Evolutionary conservation across 1,140 invertebrate species (phyloP).

Genomic region (Pseudachorutes palmiensis): DNA sequence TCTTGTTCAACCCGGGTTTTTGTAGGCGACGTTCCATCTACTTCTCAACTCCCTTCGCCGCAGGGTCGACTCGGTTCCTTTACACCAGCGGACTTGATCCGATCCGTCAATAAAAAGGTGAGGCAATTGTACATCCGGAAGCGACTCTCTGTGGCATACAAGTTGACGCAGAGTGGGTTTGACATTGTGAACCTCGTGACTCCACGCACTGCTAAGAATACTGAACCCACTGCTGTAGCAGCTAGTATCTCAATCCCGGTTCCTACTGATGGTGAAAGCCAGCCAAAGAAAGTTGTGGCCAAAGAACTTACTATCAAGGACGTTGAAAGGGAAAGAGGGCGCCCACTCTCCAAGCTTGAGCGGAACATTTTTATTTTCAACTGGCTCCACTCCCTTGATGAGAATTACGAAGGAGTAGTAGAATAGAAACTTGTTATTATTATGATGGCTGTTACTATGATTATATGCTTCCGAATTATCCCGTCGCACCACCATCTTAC

Average conservation of each 20-base stretch:
- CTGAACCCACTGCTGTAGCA: slow-evolving; percentile 1
- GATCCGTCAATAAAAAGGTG: slow-evolving; percentile 75
- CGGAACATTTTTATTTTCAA: slow-evolving; percentile 89
- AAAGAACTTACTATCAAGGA: slow-evolving; percentile 59
- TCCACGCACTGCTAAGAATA: slow-evolving; percentile 12
- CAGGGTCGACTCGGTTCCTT: slow-evolving; percentile 55
- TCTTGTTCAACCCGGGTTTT: slow-evolving; percentile 82
- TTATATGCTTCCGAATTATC: no score
- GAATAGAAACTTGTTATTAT: no score
- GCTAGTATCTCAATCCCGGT: slow-evolving; percentile 29
- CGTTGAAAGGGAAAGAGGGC: slow-evolving; percentile 68
- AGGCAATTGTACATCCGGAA: slow-evolving; percentile 62
- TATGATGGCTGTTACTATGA: no score
- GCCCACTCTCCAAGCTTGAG: slow-evolving; percentile 75
- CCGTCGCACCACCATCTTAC: background rate
- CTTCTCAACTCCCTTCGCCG: slow-evolving; percentile 62
- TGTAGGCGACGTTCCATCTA: slow-evolving; percentile 60
- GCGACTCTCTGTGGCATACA: slow-evolving; percentile 66
- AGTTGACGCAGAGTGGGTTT: slow-evolving; percentile 72
- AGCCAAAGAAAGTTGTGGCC: slow-evolving; percentile 46
- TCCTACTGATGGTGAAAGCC: slow-evolving; percentile 26
- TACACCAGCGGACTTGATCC: slow-evolving; percentile 62
- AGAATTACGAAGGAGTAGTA: slow-evolving; percentile 39
- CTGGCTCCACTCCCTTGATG: slow-evolving; percentile 77
- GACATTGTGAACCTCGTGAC: slow-evolving; percentile 47